Base-by-base conservation (phyloP, 2,888 invertebrate genomes). In the Athripsodes cinereus region DNA sequence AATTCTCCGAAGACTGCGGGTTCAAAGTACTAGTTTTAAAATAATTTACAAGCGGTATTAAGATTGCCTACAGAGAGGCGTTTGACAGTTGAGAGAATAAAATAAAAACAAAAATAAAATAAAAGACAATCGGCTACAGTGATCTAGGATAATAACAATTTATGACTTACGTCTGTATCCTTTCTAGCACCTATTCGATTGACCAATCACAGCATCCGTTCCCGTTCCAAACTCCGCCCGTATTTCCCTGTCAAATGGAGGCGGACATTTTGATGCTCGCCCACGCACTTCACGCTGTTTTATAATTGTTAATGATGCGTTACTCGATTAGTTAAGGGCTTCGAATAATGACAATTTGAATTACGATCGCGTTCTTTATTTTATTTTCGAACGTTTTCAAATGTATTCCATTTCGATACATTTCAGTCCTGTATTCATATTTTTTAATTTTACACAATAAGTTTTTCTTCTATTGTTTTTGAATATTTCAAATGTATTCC, bases 231-330 rank as follows among this genome's bases (percentile, higher is more conserved):
- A 49, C 60, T 47, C 58, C 56, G 40, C 60, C 60, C 34, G 53
- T 57, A 53, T 58, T 60, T 52, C 58, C 60, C 60, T 62, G 62
- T 62, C 62, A 62, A 62, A 62, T 62, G 40, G 5, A 58, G 50
- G 60, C 58, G 57, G 62, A 60, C 62, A 62, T 62, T 22, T 59
- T 57, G 57, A 31, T 19, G 16, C 44, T 26, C 53, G 47, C 52
- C 48, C 52, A 46, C 58, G 44, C 22, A 49, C 49, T 26, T 26
- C 26, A 26, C 26, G 26, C 5, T 26, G 10, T 26, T 26, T n/a
- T 26, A 26, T 6, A 26, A 26, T 26, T n/a, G n/a, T n/a, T 26
- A 26, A 26, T 6, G 26, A 6, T 26, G 26, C 50, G 50, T 18
- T 50, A 50, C 50, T 50, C 18, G 40, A 40, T 40, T 40, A 40